Conservation (phyloP, 2,888 invertebrate genomes). For the Meandrusa payeni region DNA sequence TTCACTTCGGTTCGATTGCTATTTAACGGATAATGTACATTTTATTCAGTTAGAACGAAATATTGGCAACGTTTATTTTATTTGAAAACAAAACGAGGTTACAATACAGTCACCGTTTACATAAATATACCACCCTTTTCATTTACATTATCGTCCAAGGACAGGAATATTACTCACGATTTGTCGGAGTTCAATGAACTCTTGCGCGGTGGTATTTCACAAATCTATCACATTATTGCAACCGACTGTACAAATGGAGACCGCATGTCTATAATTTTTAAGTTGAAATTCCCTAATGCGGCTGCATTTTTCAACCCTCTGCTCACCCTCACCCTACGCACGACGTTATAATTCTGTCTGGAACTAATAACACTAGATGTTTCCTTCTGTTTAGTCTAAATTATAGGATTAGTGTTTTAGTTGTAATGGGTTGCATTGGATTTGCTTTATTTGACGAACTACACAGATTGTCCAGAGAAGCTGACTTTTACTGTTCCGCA, state of each 20-base stretch:
- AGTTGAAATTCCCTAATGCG: conserved; percentile 26
- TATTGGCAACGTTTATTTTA: too few relatives aligned
- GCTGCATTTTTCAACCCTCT: conserved; percentile 35
- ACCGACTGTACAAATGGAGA: conserved; percentile 8
- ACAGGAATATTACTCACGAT: conserved; percentile 27
- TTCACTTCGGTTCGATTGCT: too few relatives aligned
- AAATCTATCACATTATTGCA: conserved; percentile 33
- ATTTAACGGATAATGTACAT: too few relatives aligned
- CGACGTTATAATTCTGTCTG: conserved; percentile 59
- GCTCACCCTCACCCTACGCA: conserved; percentile 51
- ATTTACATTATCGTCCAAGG: conserved; percentile 16
- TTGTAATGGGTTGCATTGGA: too few relatives aligned
- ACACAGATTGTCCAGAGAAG: too few relatives aligned
- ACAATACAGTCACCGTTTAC: too few relatives aligned
- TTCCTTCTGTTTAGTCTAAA: conserved; percentile 38
- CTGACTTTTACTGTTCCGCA: too few relatives aligned
- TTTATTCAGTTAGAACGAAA: too few relatives aligned
- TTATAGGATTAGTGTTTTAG: conserved; percentile 39
- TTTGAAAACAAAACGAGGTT: too few relatives aligned
- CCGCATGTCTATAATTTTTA: not conserved
- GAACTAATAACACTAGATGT: conserved; percentile 61
- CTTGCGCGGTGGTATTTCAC: conserved; percentile 37
- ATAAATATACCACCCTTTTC: conserved; percentile 12
- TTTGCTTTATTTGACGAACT: too few relatives aligned
- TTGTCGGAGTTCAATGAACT: conserved; percentile 39